Percentiles rank a stretch among this genome's conserved stretches.
Conservation (phyloP, 2,797 vertebrate species). For the Potorous gilbertii region DNA sequence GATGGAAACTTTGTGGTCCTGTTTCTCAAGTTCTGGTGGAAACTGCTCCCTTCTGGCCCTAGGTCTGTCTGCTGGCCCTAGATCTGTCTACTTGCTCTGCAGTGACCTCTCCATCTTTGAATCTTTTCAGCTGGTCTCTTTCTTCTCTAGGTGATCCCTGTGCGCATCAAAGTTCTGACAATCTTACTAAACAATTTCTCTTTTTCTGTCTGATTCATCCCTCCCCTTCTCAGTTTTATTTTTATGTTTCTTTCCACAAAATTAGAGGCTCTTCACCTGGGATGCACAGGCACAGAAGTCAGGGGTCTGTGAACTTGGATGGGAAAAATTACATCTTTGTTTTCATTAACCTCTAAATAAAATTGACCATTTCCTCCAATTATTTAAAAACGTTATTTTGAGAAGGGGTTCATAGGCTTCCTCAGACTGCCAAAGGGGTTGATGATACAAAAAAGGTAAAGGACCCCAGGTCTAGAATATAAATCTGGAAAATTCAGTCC, state of each 20-base stretch:
- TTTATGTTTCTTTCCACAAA: not conserved
- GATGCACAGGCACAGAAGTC: not conserved
- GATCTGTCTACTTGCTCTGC: not conserved
- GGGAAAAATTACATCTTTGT: not conserved
- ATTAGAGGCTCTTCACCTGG: not conserved
- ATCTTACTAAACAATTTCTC: not conserved
- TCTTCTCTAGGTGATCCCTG: not conserved
- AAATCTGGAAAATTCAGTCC: not conserved
- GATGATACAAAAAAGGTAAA: not conserved
- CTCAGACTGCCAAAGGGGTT: not conserved
- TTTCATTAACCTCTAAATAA: not conserved
- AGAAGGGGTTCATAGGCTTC: not conserved
- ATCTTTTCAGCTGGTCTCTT: not conserved
- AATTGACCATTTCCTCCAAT: not conserved
- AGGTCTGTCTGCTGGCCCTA: not conserved
- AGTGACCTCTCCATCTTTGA: not conserved
- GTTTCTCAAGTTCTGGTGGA: not conserved
- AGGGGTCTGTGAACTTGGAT: not conserved
- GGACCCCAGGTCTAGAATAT: not conserved
- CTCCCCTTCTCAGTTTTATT: not conserved
- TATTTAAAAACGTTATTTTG: not conserved
- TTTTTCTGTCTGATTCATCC: not conserved
- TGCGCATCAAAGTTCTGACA: not conserved
- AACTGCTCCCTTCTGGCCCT: not conserved
- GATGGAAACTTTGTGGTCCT: not conserved